Base-by-base conservation (phyloP, 2,797 vertebrate genomes). In the Halcyon chelicuti region DNA sequence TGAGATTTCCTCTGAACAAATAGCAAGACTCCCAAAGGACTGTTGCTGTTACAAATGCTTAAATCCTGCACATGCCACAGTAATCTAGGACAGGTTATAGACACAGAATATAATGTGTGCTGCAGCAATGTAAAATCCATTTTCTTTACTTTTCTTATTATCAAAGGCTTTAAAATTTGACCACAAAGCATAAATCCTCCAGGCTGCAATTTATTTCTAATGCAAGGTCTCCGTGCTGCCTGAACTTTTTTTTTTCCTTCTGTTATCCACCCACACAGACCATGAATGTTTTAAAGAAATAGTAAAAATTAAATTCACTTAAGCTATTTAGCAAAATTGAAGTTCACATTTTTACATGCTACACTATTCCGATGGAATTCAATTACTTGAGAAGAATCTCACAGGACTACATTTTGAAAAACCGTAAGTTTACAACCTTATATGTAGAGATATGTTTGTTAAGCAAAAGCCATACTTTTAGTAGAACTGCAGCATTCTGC, bases 151-250 rank as follows among this genome's bases (percentile, higher is more conserved):
- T 73, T 46, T 12, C 49, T 26, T 92, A 10, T 86, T 87, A 89
- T 85, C 88, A 93, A 85, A 91, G 75, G 77, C 46, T 94, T 93
- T 76, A 89, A 94, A 94, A 93, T 76, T 55, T 74, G 83, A 60
- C 92, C 78, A 84, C 68, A 91, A 94, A 94, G 72, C 71, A 70
- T 40, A 94, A 93, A 40, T 76, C 71, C 85, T 93, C 58, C 87
- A 80, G 93, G 89, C 90, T 94, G 79, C 66, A 89, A 95, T 93
- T 90, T 94, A 87, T 79, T 92, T 49, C 77, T 93, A 70, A 94
- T 63, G 71, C 60, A 46, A 89, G 65, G 75, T 71, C n/a, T 20
- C 9, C 3, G 15, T 14, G 74, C 80, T 65, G 90, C 73, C 77
- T 63, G 88, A 87, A 37, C 44, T 15, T 25, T 19, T 35, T 35